phyloP scores from a whole-genome alignment of 2,797 vertebrate genomes.

The Nyctibius grandis region DNA sequence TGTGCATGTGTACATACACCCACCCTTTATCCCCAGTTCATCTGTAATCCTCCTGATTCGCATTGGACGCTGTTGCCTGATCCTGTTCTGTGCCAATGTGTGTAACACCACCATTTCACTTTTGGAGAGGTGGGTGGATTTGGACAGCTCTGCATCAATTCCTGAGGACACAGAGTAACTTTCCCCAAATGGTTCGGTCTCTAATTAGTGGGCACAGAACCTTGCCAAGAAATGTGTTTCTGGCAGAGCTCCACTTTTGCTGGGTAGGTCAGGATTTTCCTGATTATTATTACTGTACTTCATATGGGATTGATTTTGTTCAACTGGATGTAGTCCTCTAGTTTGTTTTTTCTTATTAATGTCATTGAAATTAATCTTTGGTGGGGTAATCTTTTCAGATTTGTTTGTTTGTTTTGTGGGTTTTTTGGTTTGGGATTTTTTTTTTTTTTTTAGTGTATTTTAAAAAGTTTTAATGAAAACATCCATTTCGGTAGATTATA shows the following conservation, averaged over 20 bases:
- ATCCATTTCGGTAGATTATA: not conserved
- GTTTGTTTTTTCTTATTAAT: not conserved
- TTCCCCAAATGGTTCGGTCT: slow-evolving; percentile 39
- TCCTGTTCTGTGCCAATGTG: not conserved
- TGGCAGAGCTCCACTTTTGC: slow-evolving; percentile 25
- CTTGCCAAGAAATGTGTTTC: slow-evolving; percentile 36
- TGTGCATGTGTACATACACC: not conserved
- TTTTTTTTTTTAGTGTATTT: not conserved
- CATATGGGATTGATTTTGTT: not conserved
- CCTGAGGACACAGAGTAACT: slow-evolving; percentile 28
- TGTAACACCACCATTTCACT: not conserved
- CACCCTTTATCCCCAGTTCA: not conserved
- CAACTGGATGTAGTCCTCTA: not conserved
- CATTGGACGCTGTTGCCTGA: not conserved
- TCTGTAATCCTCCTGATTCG: not conserved
- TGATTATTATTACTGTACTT: not conserved
- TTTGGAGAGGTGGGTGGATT: slow-evolving; percentile 25
- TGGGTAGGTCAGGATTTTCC: slow-evolving; percentile 45
- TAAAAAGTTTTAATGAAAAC: not conserved
- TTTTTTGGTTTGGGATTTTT: not conserved
- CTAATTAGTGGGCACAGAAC: slow-evolving; percentile 50
- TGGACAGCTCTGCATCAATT: slow-evolving; percentile 29
- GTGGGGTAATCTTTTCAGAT: not conserved
- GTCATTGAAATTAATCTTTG: not conserved
- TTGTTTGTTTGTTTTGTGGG: not conserved